A percentile compares a stretch with the other conserved stretches of the same genome.
Evolutionary conservation across 2,113 vertebrate genomes (phyloP).

Genomic region (Datnioides undecimradiatus): DNA sequence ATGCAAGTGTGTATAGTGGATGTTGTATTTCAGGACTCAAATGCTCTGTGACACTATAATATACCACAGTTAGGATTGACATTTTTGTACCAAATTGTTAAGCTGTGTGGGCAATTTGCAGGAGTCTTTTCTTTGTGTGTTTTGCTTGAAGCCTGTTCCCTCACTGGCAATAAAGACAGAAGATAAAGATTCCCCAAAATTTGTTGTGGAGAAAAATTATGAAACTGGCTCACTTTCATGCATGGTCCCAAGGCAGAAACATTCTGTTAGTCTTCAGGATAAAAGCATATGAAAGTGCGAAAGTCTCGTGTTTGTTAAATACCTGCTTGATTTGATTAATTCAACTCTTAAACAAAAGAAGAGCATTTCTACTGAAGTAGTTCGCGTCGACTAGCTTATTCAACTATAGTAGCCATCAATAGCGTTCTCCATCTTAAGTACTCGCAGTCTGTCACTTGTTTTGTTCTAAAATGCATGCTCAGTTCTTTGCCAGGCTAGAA

Average conservation of each 20-base stretch:
- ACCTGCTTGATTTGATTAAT: conserved; percentile 5
- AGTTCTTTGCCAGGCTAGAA: conserved; percentile 24
- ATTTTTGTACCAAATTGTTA: conserved; percentile 1
- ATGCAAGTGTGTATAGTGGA: neutral
- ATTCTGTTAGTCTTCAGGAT: neutral
- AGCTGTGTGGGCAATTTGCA: neutral
- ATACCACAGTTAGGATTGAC: neutral
- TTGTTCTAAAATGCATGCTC: conserved; percentile 40
- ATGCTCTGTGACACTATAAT: neutral
- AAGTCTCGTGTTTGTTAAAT: conserved; percentile 20
- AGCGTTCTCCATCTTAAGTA: conserved; percentile 26
- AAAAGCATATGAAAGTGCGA: neutral
- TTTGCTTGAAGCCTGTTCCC: neutral
- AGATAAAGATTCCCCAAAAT: neutral
- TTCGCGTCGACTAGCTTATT: neutral
- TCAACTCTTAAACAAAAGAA: conserved; percentile 1
- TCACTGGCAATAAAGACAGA: neutral
- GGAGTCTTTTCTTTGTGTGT: neutral
- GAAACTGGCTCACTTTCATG: conserved; percentile 1
- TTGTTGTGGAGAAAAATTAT: conserved; percentile 10
- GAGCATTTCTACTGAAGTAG: conserved; percentile 5
- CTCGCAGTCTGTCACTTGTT: conserved; percentile 41
- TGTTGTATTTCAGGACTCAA: neutral
- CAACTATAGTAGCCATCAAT: conserved; percentile 17
- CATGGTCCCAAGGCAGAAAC: neutral